Conservation (phyloP, 2,888 invertebrate species). For the Julus scandinavius region DNA sequence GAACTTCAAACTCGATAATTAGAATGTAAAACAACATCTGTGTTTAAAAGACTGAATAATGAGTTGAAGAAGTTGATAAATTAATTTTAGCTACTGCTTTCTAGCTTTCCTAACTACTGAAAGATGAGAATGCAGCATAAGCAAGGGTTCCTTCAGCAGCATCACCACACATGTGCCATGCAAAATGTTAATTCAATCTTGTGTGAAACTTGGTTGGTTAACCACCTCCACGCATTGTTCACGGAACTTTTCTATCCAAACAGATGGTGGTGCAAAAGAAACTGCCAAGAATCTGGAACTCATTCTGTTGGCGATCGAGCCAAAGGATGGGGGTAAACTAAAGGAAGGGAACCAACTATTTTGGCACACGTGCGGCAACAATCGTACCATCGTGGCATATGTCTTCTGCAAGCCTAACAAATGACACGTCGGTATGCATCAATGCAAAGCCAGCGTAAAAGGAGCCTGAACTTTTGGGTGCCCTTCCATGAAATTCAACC, state of each 20-base stretch:
- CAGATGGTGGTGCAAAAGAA: constrained; percentile 4
- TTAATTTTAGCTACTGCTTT: not conserved
- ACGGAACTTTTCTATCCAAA: not conserved
- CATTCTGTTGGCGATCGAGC: not conserved
- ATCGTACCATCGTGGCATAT: not conserved
- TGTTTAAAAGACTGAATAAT: too few species aligned
- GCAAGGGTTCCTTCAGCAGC: not conserved
- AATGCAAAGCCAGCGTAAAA: constrained; percentile 5
- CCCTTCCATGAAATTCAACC: not conserved
- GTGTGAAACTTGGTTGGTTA: not conserved
- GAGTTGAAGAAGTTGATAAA: not conserved
- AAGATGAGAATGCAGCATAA: not conserved
- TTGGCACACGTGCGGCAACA: constrained; percentile 14
- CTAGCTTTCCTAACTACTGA: not conserved
- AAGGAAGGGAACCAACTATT: not conserved
- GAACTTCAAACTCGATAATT: too few species aligned
- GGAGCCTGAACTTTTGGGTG: not conserved
- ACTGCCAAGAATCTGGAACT: constrained; percentile 39
- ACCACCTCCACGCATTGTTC: not conserved
- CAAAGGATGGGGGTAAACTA: not conserved
- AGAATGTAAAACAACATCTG: too few species aligned
- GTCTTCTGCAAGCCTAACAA: not conserved
- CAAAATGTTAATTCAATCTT: not conserved
- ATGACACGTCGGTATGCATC: constrained; percentile 26
- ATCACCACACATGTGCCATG: not conserved